A percentile compares a stretch with the other conserved stretches of the same genome.
Conservation (phyloP, 2,113 vertebrate species). For the Festucalex cinctus region DNA sequence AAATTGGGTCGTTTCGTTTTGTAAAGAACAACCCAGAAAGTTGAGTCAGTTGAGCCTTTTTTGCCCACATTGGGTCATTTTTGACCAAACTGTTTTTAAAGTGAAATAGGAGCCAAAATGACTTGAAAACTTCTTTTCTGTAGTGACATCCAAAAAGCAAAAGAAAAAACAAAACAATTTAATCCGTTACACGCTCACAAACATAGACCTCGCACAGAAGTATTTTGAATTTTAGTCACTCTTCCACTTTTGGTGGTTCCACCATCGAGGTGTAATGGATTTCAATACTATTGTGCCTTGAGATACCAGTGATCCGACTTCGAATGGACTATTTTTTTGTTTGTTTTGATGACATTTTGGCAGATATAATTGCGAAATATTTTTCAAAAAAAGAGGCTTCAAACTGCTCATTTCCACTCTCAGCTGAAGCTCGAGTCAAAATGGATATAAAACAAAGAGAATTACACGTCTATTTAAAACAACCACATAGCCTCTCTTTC, state of each 20-base stretch:
- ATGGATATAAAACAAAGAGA: neutral
- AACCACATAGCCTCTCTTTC: neutral
- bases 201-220: neutral
- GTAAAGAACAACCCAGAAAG: too few species aligned
- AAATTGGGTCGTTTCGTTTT: too few species aligned
- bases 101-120: neutral
- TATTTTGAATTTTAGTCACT: neutral
- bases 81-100: too few species aligned
- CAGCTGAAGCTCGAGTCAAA: neutral
- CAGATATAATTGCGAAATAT: too few species aligned
- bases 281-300: neutral
- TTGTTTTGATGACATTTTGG: too few species aligned
- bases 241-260: neutral
- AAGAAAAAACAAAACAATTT: neutral
- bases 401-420: too few species aligned
- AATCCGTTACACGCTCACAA: neutral
- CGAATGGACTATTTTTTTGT: too few species aligned
- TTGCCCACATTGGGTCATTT: too few species aligned
- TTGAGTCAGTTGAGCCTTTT: too few species aligned
- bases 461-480: neutral
- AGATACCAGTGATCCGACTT: neutral
- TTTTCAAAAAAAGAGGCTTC: too few species aligned
- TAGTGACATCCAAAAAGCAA: neutral
- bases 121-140: neutral
- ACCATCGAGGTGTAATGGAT: neutral